These are phyloP conservation scores for Sinocyclocheilus grahami DNA, from an alignment of 2,113 vertebrate species.

Conservation along the genomic window DNA sequence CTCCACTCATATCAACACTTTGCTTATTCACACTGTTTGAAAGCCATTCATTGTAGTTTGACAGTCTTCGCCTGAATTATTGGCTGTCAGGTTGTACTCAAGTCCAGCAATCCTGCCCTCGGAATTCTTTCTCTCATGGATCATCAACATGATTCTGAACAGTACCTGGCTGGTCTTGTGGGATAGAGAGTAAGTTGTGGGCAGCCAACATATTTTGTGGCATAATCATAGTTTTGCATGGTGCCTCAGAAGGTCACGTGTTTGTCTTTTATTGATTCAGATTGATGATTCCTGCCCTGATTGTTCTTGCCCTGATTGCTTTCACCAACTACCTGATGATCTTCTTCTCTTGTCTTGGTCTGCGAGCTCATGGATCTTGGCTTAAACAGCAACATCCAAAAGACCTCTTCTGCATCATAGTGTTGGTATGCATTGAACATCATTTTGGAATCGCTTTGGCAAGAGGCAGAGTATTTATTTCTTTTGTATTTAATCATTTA, in stretches of 20 bases:
- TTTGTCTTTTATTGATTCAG: constrained; percentile 16
- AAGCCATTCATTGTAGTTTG: background rate
- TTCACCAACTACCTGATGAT: constrained; percentile 70
- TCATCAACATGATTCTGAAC: constrained; percentile 73
- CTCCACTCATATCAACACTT: background rate
- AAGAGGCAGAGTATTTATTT: background rate
- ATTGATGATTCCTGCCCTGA: constrained; percentile 72
- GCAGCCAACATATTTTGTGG: background rate
- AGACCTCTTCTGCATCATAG: constrained; percentile 76
- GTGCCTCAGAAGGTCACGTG: background rate
- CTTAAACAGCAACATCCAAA: constrained; percentile 70
- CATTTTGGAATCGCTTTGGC: background rate
- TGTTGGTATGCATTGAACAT: constrained; percentile 71
- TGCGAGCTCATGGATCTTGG: constrained; percentile 73
- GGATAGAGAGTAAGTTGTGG: constrained; percentile 73
- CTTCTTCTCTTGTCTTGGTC: constrained; percentile 75
- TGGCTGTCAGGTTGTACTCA: constrained; percentile 49
- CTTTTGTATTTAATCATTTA: too few relatives aligned
- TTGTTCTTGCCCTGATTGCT: constrained; percentile 73
- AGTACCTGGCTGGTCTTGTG: constrained; percentile 76
- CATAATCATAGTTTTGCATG: background rate
- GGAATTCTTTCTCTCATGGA: constrained; percentile 73
- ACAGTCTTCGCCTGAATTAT: background rate
- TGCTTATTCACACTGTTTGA: background rate
- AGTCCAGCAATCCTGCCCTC: constrained; percentile 66